Evolutionary conservation across 2,888 invertebrate species (phyloP).

Genomic region (Caenorhabditis doughertyi): DNA sequence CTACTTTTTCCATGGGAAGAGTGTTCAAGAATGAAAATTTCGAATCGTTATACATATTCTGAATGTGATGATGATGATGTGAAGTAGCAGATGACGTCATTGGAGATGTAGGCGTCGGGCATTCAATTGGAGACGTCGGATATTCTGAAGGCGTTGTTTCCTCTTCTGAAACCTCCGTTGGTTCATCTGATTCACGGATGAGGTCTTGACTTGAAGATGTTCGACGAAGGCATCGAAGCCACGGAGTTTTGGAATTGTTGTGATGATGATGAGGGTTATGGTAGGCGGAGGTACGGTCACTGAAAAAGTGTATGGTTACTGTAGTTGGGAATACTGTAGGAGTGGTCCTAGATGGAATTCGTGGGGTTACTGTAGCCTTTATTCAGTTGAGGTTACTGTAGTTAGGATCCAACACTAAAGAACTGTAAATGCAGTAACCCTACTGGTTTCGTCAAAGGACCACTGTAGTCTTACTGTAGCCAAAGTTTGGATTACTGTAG

Average conservation of each 20-base stretch:
- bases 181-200: constrained; percentile 37
- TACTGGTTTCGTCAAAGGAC: too few relatives aligned
- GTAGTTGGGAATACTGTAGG: neutral
- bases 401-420: too few relatives aligned
- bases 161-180: neutral
- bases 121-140: too few relatives aligned
- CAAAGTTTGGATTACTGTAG: too few relatives aligned
- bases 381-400: neutral
- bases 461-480: too few relatives aligned
- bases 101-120: neutral
- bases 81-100: neutral
- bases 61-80: neutral
- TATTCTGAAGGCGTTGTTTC: neutral
- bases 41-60: constrained; percentile 65
- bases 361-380: too few relatives aligned
- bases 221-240: constrained; percentile 65
- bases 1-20: constrained; percentile 63
- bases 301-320: neutral
- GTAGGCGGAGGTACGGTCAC: constrained; percentile 8
- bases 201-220: constrained; percentile 57
- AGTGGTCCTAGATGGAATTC: too few relatives aligned
- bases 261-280: too few relatives aligned
- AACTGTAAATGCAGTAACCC: too few relatives aligned
- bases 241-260: constrained; percentile 6
- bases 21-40: constrained; percentile 62